Percentiles rank a stretch among this genome's conserved stretches.
Conservation (phyloP, 2,113 vertebrate species). For the Pygoscelis adeliae region DNA sequence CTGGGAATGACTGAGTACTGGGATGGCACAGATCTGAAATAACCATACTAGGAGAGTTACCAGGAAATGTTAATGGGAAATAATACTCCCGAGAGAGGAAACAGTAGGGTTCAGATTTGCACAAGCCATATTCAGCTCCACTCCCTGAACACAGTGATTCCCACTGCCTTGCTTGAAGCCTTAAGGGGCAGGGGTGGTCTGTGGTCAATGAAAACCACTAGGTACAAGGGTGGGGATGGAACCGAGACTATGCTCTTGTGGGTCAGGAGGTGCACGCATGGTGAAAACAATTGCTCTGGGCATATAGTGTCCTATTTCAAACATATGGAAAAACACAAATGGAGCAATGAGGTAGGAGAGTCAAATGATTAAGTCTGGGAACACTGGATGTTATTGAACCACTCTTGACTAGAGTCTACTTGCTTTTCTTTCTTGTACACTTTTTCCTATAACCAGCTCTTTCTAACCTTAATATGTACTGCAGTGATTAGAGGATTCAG, state of each 20-base stretch:
- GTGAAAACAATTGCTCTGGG: not conserved
- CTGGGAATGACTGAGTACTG: not conserved
- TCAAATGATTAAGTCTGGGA: not conserved
- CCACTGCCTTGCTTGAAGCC: not conserved
- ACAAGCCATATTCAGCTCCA: not conserved
- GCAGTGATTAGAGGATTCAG: not conserved
- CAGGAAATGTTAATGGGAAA: not conserved
- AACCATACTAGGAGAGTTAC: not conserved
- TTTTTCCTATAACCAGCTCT: not conserved
- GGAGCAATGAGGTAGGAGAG: not conserved
- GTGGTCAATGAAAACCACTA: not conserved
- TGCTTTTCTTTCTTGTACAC: not conserved
- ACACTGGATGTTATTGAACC: not conserved
- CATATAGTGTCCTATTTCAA: not conserved
- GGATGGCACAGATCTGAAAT: not conserved
- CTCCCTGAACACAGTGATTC: not conserved
- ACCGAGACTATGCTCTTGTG: not conserved
- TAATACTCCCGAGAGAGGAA: not conserved
- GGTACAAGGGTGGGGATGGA: not conserved
- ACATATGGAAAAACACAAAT: not conserved
- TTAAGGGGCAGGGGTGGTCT: not conserved
- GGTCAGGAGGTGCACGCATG: not conserved
- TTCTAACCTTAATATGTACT: not conserved
- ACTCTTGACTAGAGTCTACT: not conserved
- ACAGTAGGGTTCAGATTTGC: not conserved